phyloP scores from a whole-genome alignment of 37 sponge, comb jelly and placozoan genomes.

The Cladorhizidae sp. region DNA sequence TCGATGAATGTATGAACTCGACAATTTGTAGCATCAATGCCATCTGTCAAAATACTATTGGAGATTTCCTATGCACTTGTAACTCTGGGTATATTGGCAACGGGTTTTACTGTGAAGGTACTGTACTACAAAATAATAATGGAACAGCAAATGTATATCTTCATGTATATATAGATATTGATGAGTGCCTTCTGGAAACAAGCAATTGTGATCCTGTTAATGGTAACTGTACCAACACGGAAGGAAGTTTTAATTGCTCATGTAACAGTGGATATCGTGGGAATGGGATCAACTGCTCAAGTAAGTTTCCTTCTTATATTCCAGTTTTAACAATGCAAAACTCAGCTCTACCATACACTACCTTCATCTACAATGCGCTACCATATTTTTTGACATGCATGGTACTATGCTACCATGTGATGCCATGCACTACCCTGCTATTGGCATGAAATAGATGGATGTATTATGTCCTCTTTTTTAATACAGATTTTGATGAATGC shows the following conservation, averaged over 20 bases:
- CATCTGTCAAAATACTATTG: constrained; percentile 18
- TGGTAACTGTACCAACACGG: constrained; percentile 28
- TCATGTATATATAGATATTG: neutral
- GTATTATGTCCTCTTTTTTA: neutral
- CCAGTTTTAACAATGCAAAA: too few species aligned
- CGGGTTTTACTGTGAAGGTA: constrained; percentile 9
- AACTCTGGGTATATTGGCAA: constrained; percentile 25
- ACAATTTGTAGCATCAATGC: constrained; percentile 1
- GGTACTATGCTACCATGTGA: too few species aligned
- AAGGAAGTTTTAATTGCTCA: constrained; percentile 30
- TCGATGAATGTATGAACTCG: constrained; percentile 19
- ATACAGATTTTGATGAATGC: constrained; percentile 53
- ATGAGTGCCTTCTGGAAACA: neutral
- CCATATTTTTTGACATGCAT: neutral
- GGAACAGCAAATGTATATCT: neutral
- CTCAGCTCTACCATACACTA: too few species aligned
- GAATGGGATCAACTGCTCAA: constrained; percentile 32
- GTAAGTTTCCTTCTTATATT: too few species aligned
- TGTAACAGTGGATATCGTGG: constrained; percentile 38
- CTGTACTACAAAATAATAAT: neutral
- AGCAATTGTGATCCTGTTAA: neutral
- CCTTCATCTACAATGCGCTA: too few species aligned
- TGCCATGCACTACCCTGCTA: too few species aligned
- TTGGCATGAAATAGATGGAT: too few species aligned
- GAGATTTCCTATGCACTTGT: constrained; percentile 25